Evolutionary conservation across 64 coral and sea anemone species (phyloP), one percentile per base, ranked within the genome.

Genomic region (Porites lutea): DNA sequence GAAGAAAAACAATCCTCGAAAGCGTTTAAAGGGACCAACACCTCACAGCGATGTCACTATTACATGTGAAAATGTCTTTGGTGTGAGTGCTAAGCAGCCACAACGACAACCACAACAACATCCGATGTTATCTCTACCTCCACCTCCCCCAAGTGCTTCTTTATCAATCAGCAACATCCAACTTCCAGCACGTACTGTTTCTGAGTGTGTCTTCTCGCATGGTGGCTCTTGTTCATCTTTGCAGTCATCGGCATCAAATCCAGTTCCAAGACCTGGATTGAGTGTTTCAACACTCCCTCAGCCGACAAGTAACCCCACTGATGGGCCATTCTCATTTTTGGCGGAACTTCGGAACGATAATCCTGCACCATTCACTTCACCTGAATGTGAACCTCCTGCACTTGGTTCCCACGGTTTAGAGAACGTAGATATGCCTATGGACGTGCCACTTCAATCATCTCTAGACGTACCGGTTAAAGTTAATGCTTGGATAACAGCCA

Each of bases 21-120:
- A 86, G 73, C 90, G 81, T 19, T 44, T 92, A 21, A 86, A 92
- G 66, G 90, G 58, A 6, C 90, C 90, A 87, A 92, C 69, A 60
- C 81, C 82, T 86, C 49, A 43, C 19, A 54, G 48, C 55, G 79
- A 92, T 44, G 59, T 50, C 45, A 79, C 74, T 85, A 79, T 92
- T 65, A 51, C 63, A 20, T 92, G 89, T 84, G 45, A 72, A 72
- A 71, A 85, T 62, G 79, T 84, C 20, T 78, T 89, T 10, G 3
- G 11, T 37, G 27, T 37, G 27, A 37, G 27, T 37, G 27, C 27
- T 37, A 37, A 37, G 27, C 27, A 37, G 27, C 27, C 27, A 37
- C 27, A 37, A 37, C 27, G 27, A 37, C 27, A 37, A 37, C 27
- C 27, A 37, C 27, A 37, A 37, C 27, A 37, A 37, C 27, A 37